These are phyloP conservation scores for Falco punctatus DNA, from an alignment of 2,113 vertebrate species.

Conservation along the genomic window DNA sequence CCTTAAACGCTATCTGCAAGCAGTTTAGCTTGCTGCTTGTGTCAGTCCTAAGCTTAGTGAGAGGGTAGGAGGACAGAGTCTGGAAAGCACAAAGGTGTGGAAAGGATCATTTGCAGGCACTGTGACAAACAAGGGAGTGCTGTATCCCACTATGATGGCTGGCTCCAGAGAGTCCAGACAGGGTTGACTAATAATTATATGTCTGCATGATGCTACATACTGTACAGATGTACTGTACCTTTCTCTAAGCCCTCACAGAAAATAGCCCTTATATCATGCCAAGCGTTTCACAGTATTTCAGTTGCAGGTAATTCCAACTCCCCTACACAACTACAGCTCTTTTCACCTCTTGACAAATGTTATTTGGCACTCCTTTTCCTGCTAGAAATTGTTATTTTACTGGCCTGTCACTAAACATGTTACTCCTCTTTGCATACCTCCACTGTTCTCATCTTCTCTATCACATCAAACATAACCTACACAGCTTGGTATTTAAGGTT, in stretches of 20 bases:
- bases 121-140: not conserved
- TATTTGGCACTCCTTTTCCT: not conserved
- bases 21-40: not conserved
- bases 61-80: accelerated
- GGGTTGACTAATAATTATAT: not conserved
- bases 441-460: not conserved
- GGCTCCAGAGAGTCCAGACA: not conserved
- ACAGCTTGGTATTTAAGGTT: not conserved
- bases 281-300: not conserved
- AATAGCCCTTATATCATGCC: not conserved
- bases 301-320: not conserved
- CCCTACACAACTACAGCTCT: not conserved
- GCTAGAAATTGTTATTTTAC: not conserved
- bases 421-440: not conserved
- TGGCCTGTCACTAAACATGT: not conserved
- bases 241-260: not conserved
- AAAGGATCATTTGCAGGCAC: not conserved
- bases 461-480: not conserved
- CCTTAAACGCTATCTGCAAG: not conserved
- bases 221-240: not conserved
- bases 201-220: not conserved
- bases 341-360: not conserved
- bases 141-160: not conserved
- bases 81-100: not conserved
- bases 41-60: not conserved